Evolutionary conservation across 2,797 vertebrate species (phyloP).

Genomic region (Lacerta agilis): DNA sequence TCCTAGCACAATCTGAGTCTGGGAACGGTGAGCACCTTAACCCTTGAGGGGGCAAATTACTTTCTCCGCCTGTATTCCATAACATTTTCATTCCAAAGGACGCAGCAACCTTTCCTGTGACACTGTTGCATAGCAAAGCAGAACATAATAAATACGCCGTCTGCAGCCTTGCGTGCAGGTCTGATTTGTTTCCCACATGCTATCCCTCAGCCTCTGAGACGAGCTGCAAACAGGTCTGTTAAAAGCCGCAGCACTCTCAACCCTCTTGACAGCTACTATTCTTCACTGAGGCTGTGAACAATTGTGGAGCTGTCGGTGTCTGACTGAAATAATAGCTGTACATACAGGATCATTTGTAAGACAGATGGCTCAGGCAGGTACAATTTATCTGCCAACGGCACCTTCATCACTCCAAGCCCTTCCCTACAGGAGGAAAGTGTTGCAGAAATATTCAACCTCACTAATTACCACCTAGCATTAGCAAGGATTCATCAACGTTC

Average conservation of each 20-base stretch:
- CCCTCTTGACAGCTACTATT: slow-evolving; percentile 68
- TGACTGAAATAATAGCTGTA: slow-evolving; percentile 77
- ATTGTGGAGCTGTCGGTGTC: slow-evolving; percentile 65
- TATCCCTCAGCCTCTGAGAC: slow-evolving; percentile 53
- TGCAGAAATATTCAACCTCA: slow-evolving; percentile 46
- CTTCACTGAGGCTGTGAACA: slow-evolving; percentile 70
- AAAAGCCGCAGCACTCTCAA: slow-evolving; percentile 53
- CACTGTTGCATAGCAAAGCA: slow-evolving; percentile 2
- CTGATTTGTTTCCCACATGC: not conserved
- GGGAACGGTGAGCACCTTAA: not conserved
- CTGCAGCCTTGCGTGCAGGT: not conserved
- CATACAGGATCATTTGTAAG: slow-evolving; percentile 73
- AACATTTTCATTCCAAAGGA: slow-evolving; percentile 19
- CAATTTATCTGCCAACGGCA: slow-evolving; percentile 65
- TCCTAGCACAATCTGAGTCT: not conserved
- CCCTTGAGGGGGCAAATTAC: not conserved
- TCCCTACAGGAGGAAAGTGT: slow-evolving; percentile 26
- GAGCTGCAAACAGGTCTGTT: slow-evolving; percentile 59
- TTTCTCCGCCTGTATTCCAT: not conserved
- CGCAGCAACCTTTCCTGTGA: not conserved
- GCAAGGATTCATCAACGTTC: slow-evolving; percentile 12
- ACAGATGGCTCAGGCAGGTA: slow-evolving; percentile 66
- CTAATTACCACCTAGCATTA: slow-evolving; percentile 43
- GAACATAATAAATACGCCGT: slow-evolving; percentile 21
- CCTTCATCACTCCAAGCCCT: slow-evolving; percentile 53